Percentiles rank a stretch among this genome's conserved stretches.
Evolutionary conservation across 2,797 vertebrate genomes (phyloP).

Genomic region (Xerus rutilus): DNA sequence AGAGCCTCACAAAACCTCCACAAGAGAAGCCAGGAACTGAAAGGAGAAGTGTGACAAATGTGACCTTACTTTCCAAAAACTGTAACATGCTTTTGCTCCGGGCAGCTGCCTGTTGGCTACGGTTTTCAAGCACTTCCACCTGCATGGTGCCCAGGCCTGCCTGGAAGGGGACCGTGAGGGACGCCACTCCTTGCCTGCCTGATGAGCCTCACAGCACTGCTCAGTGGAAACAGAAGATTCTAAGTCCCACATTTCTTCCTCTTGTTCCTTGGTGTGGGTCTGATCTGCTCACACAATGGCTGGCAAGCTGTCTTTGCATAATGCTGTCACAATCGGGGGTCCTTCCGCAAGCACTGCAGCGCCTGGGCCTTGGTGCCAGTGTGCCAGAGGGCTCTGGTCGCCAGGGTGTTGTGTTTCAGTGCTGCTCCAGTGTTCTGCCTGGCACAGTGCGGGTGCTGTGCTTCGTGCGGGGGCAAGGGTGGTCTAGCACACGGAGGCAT

Average conservation of each 20-base stretch:
- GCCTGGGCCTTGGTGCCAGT: neutral
- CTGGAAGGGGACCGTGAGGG: fast-evolving
- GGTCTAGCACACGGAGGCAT: neutral
- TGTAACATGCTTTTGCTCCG: fast-evolving
- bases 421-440: neutral
- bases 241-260: too few relatives aligned
- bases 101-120: neutral
- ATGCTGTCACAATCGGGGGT: neutral
- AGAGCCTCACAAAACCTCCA: neutral
- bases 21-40: neutral
- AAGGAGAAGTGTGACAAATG: neutral
- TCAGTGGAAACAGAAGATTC: neutral
- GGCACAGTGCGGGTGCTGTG: fast-evolving
- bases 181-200: fast-evolving
- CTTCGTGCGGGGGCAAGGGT: fast-evolving
- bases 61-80: too few relatives aligned
- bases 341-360: too few relatives aligned
- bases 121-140: neutral
- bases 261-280: fast-evolving
- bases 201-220: neutral
- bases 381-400: neutral
- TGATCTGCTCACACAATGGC: neutral
- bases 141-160: fast-evolving
- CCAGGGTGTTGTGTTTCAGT: neutral
- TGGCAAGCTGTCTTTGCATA: neutral